These are phyloP conservation scores for Terrapene triunguis DNA, from an alignment of 2,113 vertebrate genomes.

Conservation along the genomic window DNA sequence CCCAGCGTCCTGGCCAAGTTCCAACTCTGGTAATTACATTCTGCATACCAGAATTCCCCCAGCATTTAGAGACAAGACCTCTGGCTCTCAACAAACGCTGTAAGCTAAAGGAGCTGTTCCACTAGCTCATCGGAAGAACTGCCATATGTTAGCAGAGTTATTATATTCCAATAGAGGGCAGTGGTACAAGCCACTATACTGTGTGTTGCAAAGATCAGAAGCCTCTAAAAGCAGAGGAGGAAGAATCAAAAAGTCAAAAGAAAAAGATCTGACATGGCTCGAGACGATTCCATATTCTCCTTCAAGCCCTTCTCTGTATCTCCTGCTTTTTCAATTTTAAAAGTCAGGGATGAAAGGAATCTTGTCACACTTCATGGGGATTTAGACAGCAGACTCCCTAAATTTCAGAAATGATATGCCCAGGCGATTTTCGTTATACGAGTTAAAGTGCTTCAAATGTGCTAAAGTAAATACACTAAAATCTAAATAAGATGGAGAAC, in stretches of 20 bases:
- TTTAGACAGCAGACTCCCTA: not conserved
- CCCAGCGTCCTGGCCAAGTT: constrained; percentile 39
- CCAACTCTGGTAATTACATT: constrained; percentile 61
- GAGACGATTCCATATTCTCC: not conserved
- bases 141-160: constrained; percentile 11
- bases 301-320: not conserved
- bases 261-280: not conserved
- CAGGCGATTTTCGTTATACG: constrained; percentile 12
- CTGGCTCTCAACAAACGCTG: not conserved
- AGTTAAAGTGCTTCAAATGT: not conserved
- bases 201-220: not conserved
- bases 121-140: not conserved
- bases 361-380: not conserved
- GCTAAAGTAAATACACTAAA: not conserved
- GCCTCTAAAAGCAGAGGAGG: not conserved
- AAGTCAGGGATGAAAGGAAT: constrained; percentile 1
- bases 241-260: not conserved
- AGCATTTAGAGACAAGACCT: constrained; percentile 38
- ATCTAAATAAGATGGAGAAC: not conserved
- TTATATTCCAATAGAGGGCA: not conserved
- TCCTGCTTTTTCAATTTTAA: not conserved
- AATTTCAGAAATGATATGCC: not conserved
- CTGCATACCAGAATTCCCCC: constrained; percentile 30
- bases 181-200: not conserved
- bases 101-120: not conserved